phyloP scores from a whole-genome alignment of 2,797 vertebrate species.

The Catostomus latipinnis region DNA sequence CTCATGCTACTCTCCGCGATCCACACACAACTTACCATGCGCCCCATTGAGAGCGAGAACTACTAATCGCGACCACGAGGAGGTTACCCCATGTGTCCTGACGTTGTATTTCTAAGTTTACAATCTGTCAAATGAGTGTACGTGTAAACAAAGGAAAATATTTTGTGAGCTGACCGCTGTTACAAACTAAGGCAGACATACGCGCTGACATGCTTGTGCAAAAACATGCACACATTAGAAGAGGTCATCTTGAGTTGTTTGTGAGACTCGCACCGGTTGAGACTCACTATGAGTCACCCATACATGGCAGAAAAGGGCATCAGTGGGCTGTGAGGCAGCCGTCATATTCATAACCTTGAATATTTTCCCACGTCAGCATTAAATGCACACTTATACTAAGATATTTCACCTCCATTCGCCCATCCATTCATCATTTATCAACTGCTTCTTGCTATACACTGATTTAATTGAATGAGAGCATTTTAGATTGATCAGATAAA shows the following conservation, averaged over 20 bases:
- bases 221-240: neutral
- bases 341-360: slow-evolving; percentile 51
- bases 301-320: slow-evolving; percentile 45
- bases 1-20: no score
- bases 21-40: no score
- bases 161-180: neutral
- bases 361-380: slow-evolving; percentile 48
- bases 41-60: no score
- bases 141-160: neutral
- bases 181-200: neutral
- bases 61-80: no score
- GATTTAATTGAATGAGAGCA: neutral
- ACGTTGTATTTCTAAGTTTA: neutral
- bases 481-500: slow-evolving; percentile 1
- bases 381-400: slow-evolving; percentile 30
- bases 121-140: neutral
- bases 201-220: neutral
- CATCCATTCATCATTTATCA: neutral
- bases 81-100: neutral
- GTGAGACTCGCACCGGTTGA: slow-evolving; percentile 42
- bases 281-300: slow-evolving; percentile 49
- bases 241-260: slow-evolving; percentile 40
- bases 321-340: slow-evolving; percentile 23
- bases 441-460: neutral
- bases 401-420: slow-evolving; percentile 16